Evolutionary conservation across 2,888 invertebrate species (phyloP).

Genomic region (Andrena chrysosceles): DNA sequence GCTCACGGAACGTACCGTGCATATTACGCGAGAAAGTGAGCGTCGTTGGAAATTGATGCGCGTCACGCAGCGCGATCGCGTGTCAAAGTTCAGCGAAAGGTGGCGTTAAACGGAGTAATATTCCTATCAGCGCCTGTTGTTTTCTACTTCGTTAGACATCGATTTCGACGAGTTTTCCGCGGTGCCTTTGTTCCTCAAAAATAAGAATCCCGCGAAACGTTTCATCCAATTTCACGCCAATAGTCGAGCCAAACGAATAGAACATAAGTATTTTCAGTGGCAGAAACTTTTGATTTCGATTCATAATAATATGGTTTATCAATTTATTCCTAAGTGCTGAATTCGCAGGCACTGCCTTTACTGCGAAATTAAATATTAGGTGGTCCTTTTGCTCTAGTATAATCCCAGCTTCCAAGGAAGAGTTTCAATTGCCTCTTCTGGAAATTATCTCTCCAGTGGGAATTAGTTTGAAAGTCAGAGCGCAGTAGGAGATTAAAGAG

Average conservation of each 20-base stretch:
- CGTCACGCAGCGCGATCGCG: slow-evolving; percentile 60
- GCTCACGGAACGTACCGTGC: slow-evolving; percentile 17
- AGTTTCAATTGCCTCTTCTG: not conserved
- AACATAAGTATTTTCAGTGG: not conserved
- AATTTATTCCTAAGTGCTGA: not conserved
- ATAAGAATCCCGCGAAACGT: not conserved
- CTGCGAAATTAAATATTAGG: not conserved
- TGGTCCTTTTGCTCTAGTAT: too few relatives aligned
- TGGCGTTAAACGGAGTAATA: slow-evolving; percentile 61
- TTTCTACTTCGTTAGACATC: slow-evolving; percentile 3
- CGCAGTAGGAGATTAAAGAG: not conserved
- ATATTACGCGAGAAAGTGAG: slow-evolving; percentile 26
- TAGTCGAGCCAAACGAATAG: not conserved
- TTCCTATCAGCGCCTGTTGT: slow-evolving; percentile 28
- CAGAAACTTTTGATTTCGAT: not conserved
- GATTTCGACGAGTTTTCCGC: not conserved
- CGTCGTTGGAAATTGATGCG: slow-evolving; percentile 61
- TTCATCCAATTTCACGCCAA: not conserved
- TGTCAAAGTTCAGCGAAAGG: slow-evolving; percentile 57
- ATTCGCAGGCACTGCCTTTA: not conserved
- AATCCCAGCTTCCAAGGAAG: not conserved
- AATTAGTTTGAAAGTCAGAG: not conserved
- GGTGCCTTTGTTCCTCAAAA: not conserved
- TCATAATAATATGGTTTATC: not conserved
- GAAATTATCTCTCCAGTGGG: not conserved